Evolutionary conservation across 1,140 invertebrate genomes (phyloP), one percentile per base, ranked within the genome.

Genomic region (Drosophila grimshawi): DNA sequence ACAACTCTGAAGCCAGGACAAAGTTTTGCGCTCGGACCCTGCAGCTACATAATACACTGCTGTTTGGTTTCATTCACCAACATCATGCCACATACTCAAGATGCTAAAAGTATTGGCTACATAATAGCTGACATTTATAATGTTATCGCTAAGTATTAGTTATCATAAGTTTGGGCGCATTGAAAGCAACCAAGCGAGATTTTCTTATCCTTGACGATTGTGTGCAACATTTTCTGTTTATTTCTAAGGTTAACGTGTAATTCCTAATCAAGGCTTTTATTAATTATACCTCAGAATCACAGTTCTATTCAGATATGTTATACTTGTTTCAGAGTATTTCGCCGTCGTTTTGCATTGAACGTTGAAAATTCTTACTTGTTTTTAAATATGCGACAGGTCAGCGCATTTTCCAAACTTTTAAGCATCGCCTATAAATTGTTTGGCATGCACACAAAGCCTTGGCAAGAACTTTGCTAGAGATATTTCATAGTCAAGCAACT

Each of bases 341-440:
- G 6, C 10, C 39, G 30, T 56, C 27, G 59, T 51, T 55, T 8
- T 53, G 62, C 45, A 57, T 59, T 4, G 29, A 11, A 11, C 61
- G 49, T 55, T 65, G 3, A 7, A 35, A 2, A 19, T 52, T 39
- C 48, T 48, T 7, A 49, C 32, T 55, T 62, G 61, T 43, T 71
- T 61, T 67, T 62, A 53, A 62, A 68, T 76, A 61, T 69, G 68
- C 56, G 62, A 88, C 76, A 80, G 83, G 83, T 88, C 83, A 83
- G 81, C 76, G 76, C 68, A 63, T 88, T 83, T 51, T 51, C n/a
- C 37, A 62, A 69, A 81, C 63, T 74, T 63, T 69, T 51, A 48
- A 61, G 59, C 74, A 72, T 79, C 72, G 39, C 64, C 83, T 66
- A 81, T 86, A 86, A 81, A 76, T 76, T 67, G 57, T 64, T 46